Base-by-base conservation (phyloP, 2,113 vertebrate species). In the Isichthys henryi region DNA sequence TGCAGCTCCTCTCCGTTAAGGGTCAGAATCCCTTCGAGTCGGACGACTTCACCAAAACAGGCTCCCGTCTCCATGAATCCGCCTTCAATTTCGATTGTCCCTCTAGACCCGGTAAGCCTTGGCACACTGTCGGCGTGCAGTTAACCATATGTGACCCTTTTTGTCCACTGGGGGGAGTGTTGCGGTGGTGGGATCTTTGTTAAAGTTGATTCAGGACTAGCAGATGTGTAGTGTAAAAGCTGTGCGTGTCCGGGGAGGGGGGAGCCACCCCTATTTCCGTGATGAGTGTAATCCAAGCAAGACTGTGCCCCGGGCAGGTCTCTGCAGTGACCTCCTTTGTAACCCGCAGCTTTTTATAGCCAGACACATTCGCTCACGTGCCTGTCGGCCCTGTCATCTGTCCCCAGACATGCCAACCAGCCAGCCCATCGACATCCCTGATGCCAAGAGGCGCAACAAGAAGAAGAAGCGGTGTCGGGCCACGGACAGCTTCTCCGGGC, bases 401-500 rank as follows among this genome's bases (percentile, higher is more conserved):
- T 45, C 1, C 86, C 6, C 91, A 99, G 98, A 97, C 91, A 97
- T 99, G 95, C 97, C 97, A 89, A 94, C 97, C 1, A 99, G 98
- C 90, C 96, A 97, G 90, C 98, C 98, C 92, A 99, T 99, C 0
- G 98, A 99, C 91, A 99, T 99, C 95, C 98, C 98, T 0, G 97
- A 99, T 0, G 97, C 98, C 93, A 99, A 98, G 94, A 99, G 98
- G 93, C 96, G 98, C 91, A 96, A 97, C 95, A 99, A 99, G 96
- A 99, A 99, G 95, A 99, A 99, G 94, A 99, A 99, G 93, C 96
- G 98, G 87, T 98, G 98, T 94, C 93, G 98, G 62, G 98, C 98
- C 90, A 99, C 98, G 0, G 98, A 99, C 94, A 99, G 98, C 94
- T 99, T 99, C 95, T 97, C 98, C 0, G 98, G 98, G 80, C 94